These are phyloP conservation scores for Trissolcus japonicus DNA, from an alignment of 2,888 invertebrate genomes.

Conservation along the genomic window DNA sequence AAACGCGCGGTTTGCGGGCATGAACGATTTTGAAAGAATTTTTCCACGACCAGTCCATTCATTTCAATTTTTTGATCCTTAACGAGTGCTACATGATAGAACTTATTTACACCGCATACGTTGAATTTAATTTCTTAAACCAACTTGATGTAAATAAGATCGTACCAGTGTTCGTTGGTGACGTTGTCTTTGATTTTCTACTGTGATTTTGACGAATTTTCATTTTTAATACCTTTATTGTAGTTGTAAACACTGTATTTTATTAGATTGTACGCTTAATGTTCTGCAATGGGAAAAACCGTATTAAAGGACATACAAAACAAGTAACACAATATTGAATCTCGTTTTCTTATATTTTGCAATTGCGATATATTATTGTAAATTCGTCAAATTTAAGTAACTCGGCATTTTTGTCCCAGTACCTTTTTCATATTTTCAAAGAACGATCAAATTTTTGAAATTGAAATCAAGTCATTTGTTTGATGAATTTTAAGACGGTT, in stretches of 20 bases:
- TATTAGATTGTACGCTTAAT: slow-evolving; percentile 16
- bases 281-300: slow-evolving; percentile 2
- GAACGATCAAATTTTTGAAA: too few species aligned
- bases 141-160: slow-evolving; percentile 35
- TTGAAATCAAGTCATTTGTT: too few species aligned
- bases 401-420: too few species aligned
- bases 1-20: slow-evolving; percentile 25
- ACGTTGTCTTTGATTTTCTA: slow-evolving; percentile 24
- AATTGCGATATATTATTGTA: too few species aligned
- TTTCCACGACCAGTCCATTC: slow-evolving; percentile 26
- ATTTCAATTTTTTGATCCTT: slow-evolving; percentile 35
- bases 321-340: background rate
- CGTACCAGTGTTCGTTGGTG: slow-evolving; percentile 21
- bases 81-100: slow-evolving; percentile 37
- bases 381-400: too few species aligned
- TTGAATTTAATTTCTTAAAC: slow-evolving; percentile 22
- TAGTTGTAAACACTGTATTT: slow-evolving; percentile 21
- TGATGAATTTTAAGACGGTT: slow-evolving; percentile 14
- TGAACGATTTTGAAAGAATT: slow-evolving; percentile 5
- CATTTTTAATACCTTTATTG: slow-evolving; percentile 25
- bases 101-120: slow-evolving; percentile 30
- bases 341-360: background rate
- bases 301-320: background rate
- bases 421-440: too few species aligned
- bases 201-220: slow-evolving; percentile 42